These are phyloP conservation scores for Meandrina meandrites DNA, from an alignment of 92 coral and sea anemone species.

Conservation along the genomic window DNA sequence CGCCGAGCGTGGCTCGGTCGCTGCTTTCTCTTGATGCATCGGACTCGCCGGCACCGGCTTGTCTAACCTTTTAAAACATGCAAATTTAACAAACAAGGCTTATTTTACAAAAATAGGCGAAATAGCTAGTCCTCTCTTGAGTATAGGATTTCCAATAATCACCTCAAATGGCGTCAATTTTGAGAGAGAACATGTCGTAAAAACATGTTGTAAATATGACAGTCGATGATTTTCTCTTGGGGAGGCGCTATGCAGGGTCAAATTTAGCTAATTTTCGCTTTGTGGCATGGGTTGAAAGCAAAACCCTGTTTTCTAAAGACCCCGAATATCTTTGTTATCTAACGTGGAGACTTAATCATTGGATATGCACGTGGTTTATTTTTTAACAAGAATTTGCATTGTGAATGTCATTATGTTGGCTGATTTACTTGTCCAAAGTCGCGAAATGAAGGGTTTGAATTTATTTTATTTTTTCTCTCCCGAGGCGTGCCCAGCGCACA, in stretches of 20 bases:
- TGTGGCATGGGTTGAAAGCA: conserved; percentile 23
- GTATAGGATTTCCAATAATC: conserved; percentile 27
- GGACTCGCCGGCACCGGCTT: background rate
- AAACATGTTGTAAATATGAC: conserved; percentile 35
- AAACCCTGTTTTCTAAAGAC: conserved; percentile 48
- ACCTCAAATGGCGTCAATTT: conserved; percentile 22
- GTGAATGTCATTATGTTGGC: conserved; percentile 64
- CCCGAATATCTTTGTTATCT: conserved; percentile 64
- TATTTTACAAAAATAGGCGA: conserved; percentile 87
- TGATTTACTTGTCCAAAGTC: conserved; percentile 58
- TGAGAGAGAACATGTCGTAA: conserved; percentile 52
- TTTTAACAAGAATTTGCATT: conserved; percentile 69
- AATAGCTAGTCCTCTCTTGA: conserved; percentile 45
- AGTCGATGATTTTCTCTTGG: background rate
- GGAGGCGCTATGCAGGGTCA: conserved; percentile 20
- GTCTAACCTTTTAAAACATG: conserved; percentile 37
- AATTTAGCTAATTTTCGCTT: conserved; percentile 38
- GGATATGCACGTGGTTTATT: conserved; percentile 79
- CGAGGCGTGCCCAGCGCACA: conserved; percentile 42
- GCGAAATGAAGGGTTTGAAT: conserved; percentile 35
- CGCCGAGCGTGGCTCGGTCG: background rate
- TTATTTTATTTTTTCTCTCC: conserved; percentile 15
- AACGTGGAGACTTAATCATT: conserved; percentile 54
- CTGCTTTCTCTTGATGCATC: background rate
- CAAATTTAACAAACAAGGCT: conserved; percentile 38